These are phyloP conservation scores for Spisula solida DNA, from an alignment of 2,888 invertebrate species.

Conservation along the genomic window DNA sequence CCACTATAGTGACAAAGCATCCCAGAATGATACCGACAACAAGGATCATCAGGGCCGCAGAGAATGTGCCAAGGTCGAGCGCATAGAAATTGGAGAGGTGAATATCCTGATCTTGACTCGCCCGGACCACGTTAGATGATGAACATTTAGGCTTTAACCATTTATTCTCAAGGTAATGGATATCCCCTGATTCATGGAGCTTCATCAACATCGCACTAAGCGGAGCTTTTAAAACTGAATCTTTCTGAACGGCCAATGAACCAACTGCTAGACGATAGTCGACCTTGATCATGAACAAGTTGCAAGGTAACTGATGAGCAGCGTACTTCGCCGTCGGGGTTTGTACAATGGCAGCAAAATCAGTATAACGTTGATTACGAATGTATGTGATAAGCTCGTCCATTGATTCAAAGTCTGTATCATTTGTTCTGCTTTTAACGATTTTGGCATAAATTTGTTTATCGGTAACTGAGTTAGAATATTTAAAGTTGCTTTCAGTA, in stretches of 20 bases:
- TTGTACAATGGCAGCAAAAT: constrained; percentile 81
- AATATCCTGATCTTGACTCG: not conserved
- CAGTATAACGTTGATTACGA: constrained; percentile 57
- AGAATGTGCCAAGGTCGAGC: constrained; percentile 80
- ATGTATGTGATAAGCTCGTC: constrained; percentile 54
- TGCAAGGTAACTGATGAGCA: constrained; percentile 76
- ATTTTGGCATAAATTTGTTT: constrained; percentile 53
- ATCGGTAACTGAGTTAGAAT: constrained; percentile 53
- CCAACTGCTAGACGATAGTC: constrained; percentile 68
- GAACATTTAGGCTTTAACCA: constrained; percentile 80
- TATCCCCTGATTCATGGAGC: constrained; percentile 72
- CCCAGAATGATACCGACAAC: constrained; percentile 78
- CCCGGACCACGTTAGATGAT: not conserved
- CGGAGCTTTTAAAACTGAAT: constrained; percentile 48
- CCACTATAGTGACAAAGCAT: constrained; percentile 75
- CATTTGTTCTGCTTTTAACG: constrained; percentile 37
- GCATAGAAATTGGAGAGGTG: not conserved
- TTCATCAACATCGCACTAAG: constrained; percentile 73
- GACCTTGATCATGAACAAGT: constrained; percentile 79
- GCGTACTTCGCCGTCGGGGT: constrained; percentile 79
- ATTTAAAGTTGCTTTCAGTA: constrained; percentile 71
- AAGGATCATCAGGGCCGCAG: constrained; percentile 79
- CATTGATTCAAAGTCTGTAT: constrained; percentile 69
- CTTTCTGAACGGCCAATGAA: constrained; percentile 73
- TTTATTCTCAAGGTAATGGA: constrained; percentile 73